Conservation (phyloP, 35 echinoderm and acorn worm species). For the Patiria miniata region DNA sequence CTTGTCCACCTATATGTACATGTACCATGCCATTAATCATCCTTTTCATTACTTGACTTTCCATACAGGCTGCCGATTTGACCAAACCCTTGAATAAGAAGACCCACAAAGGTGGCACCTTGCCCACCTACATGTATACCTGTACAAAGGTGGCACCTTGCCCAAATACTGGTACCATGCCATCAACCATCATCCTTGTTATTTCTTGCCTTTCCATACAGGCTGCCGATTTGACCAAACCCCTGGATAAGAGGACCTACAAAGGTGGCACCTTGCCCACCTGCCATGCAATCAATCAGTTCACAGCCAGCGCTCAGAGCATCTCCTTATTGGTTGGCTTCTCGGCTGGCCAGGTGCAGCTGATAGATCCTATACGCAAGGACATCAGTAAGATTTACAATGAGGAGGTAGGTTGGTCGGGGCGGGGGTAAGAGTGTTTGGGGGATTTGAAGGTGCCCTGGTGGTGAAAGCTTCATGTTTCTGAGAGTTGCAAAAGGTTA, state of each 20-base stretch:
- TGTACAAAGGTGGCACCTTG: too few relatives aligned
- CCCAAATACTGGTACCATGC: too few relatives aligned
- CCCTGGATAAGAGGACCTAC: slow-evolving; percentile 91
- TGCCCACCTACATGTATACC: too few relatives aligned
- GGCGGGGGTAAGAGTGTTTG: neutral
- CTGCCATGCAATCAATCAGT: slow-evolving; percentile 96
- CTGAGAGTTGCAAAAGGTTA: too few relatives aligned
- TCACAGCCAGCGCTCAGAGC: slow-evolving; percentile 86
- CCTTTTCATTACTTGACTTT: too few relatives aligned
- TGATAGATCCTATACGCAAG: slow-evolving; percentile 92
- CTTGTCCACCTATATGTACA: too few relatives aligned
- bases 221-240: slow-evolving; percentile 99
- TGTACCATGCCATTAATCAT: too few relatives aligned
- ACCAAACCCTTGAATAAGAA: slow-evolving; percentile 93
- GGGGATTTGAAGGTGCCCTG: too few relatives aligned
- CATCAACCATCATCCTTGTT: too few relatives aligned
- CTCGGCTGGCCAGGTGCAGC: slow-evolving; percentile 97
- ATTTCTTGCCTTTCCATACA: slow-evolving; percentile 53
- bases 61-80: slow-evolving; percentile 89
- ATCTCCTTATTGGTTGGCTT: slow-evolving; percentile 92
- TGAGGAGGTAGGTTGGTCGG: slow-evolving; percentile 71
- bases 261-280: slow-evolving; percentile 98
- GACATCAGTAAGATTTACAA: slow-evolving; percentile 96
- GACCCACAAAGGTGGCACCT: slow-evolving; percentile 96
- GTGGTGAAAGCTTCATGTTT: too few relatives aligned